Evolutionary conservation across 30 jellyfish, hydroid and myxozoan species (phyloP).

Genomic region (Hydra vulgaris): DNA sequence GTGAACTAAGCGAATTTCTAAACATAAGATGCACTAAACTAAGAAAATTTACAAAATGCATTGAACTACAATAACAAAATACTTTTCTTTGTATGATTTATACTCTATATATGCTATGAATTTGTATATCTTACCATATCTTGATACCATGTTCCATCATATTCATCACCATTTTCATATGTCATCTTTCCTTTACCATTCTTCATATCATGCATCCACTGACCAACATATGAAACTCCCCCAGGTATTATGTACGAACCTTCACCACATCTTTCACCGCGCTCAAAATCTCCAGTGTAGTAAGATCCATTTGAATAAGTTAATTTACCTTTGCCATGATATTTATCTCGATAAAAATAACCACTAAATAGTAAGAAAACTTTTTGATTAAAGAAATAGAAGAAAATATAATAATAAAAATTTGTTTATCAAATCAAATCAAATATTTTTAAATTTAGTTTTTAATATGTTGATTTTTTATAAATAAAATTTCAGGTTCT

Average conservation of each 20-base stretch:
- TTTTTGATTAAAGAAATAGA: too few species aligned
- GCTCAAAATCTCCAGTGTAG: slow-evolving; percentile 65
- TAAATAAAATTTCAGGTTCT: too few species aligned
- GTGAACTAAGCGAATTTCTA: too few species aligned
- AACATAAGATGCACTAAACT: too few species aligned
- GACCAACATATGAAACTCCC: slow-evolving; percentile 63
- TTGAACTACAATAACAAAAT: too few species aligned
- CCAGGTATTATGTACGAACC: slow-evolving; percentile 37
- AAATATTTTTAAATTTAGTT: too few species aligned
- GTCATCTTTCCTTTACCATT: slow-evolving; percentile 69
- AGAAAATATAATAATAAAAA: too few species aligned
- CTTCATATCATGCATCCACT: slow-evolving; percentile 65
- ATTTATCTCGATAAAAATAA: slow-evolving; percentile 34
- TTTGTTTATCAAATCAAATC: too few species aligned
- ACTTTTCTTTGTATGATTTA: too few species aligned
- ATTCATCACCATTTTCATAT: slow-evolving; percentile 63
- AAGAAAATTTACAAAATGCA: too few species aligned
- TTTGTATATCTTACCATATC: slow-evolving; percentile 59
- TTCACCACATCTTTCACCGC: slow-evolving; percentile 72
- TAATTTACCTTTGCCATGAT: slow-evolving; percentile 61
- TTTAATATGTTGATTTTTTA: too few species aligned
- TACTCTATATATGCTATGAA: too few species aligned
- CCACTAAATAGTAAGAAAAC: slow-evolving; percentile 44
- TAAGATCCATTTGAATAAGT: slow-evolving; percentile 44
- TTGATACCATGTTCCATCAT: slow-evolving; percentile 76